Base-by-base conservation (phyloP, 2,888 invertebrate species). In the Lacanobia wlatinum region DNA sequence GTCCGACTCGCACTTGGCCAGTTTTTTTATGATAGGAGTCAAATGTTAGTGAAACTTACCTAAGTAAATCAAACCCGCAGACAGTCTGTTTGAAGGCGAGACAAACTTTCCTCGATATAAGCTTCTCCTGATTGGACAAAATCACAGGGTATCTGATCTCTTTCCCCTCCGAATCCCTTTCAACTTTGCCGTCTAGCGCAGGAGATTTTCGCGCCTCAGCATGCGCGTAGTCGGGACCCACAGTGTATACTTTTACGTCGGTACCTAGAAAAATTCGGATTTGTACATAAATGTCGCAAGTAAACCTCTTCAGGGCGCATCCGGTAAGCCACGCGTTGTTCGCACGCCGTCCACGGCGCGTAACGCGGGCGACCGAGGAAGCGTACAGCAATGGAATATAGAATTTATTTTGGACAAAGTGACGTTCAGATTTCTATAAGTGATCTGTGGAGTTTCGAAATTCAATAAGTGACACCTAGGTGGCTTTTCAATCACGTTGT, bases 71-170 rank as follows among this genome's bases (percentile, higher is more conserved):
- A 93, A 99, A 99, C 23, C 99, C 99, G 93, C 99, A 99, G 10
- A 99, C 99, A 12, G 99, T 99, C 96, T 99, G 99, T 95, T 99
- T 98, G 92, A 99, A 99, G 6, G 99, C 99, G 74, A 99, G 95
- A 91, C 99, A 99, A 60, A 99, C 99, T 96, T 99, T 99, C 80
- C 99, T 97, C 1, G 99, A 99, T 87, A 99, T 99, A 58, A 99
- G 96, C 94, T 99, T 99, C 96, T 99, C 99, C 63, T 98, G 98
- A 91, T 99, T 99, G 91, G 98, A 99, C 78, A 99, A 95, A 91
- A 99, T 99, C 12, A 99, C 99, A 1, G 99, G 99, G 95, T 99
- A 99, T 53, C 99, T 97, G 84, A 99, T 99, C 97, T 99, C 99
- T 92, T 99, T 98, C 81, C 99, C 99, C 90, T 99, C 99, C 10